phyloP scores from a whole-genome alignment of 2,888 invertebrate genomes.

The Drosophila neonasuta region DNA sequence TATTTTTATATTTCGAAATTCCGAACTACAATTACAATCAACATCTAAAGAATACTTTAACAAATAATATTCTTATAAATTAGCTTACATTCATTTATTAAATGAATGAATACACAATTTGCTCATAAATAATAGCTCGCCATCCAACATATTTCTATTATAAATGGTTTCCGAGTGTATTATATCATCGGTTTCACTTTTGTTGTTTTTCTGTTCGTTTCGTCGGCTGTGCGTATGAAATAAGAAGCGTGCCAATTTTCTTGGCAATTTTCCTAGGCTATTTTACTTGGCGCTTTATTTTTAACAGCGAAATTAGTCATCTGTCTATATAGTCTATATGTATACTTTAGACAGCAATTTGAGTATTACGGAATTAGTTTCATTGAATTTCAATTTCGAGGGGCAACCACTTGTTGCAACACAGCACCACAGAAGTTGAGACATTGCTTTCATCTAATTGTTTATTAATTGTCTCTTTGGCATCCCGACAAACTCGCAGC shows the following conservation, averaged over 20 bases:
- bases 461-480: slow-evolving; percentile 36
- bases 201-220: slow-evolving; percentile 10
- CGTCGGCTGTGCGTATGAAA: slow-evolving; percentile 29
- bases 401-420: slow-evolving; percentile 60
- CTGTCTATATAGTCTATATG: not conserved
- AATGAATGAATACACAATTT: not conserved
- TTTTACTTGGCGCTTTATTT: slow-evolving; percentile 56
- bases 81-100: not conserved
- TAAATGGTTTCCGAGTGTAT: slow-evolving; percentile 12
- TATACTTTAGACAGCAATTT: slow-evolving; percentile 27
- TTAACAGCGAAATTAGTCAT: slow-evolving; percentile 69
- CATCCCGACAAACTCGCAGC: slow-evolving; percentile 21
- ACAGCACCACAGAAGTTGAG: slow-evolving; percentile 7
- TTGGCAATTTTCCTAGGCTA: slow-evolving; percentile 58
- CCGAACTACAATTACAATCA: no score
- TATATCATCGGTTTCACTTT: slow-evolving; percentile 9
- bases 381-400: slow-evolving; percentile 40
- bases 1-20: no score
- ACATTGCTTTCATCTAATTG: slow-evolving; percentile 36
- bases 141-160: not conserved
- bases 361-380: slow-evolving; percentile 27
- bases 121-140: slow-evolving; percentile 6
- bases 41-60: no score
- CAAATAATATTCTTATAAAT: not conserved
- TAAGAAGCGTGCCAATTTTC: slow-evolving; percentile 74